Base-by-base conservation (phyloP, 2,888 invertebrate species). In the Eueremaeus valkanovi region DNA sequence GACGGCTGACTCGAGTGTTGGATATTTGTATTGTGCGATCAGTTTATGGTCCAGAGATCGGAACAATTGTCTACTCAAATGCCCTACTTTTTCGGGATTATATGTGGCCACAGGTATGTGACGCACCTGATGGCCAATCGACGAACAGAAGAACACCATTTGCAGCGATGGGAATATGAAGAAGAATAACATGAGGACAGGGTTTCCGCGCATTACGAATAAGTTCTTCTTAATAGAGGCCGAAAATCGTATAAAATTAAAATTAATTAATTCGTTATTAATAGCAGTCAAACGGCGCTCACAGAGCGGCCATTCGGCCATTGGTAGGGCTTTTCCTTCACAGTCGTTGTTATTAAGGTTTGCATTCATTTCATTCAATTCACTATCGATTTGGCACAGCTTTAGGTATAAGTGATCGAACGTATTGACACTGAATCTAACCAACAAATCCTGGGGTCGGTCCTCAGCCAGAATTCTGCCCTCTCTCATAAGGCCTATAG, bases 231-330 rank as follows among this genome's bases (percentile, higher is more conserved):
- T 49, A n/a, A 74, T 45, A 5, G 42, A 58, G 16, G 74, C 40
- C 40, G 21, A 55, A 6, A 74, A 40, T 49, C 74, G 66, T 18
- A 68, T 36, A 29, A 42, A 72, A 40, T 74, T 68, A 31, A 74
- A 58, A 40, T 68, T 45, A 40, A 74, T 68, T 36, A 74, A 68
- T 21, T 58, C 13, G 21, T 24, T 49, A 21, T 73, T 18, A n/a
- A 49, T 45, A 8, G 74, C 66, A 1, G 68, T 68, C 16, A 66
- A 21, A 18, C 74, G 66, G 16, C 74, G 74, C 45, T 74, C 74
- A 72, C 68, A 72, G 24, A 74, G 42, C 13, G 74, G 74, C 74
- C 74, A 74, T 29, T 74, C 40, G 29, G 74, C 74, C 70, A 74
- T 74, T 27, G 66, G 42, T 70, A 74, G 36, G 11, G 36, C 6